Conservation (phyloP, 1,140 invertebrate genomes). For the Trypoxylus dichotomus region DNA sequence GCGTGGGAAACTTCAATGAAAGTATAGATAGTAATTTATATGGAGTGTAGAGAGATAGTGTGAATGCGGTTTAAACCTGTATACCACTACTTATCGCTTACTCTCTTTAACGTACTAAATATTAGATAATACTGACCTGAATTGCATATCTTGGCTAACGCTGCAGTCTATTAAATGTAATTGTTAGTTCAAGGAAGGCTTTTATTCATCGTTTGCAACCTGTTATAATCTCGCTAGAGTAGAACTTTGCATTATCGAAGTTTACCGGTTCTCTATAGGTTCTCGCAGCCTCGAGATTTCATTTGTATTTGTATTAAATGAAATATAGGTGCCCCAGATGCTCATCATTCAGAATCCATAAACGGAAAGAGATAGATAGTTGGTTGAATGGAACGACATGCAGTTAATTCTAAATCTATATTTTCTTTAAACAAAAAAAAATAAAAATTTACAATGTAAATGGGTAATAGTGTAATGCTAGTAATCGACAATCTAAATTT, state of each 20-base stretch:
- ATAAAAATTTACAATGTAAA: no score
- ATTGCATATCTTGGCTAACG: not conserved
- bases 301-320: no score
- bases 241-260: not conserved
- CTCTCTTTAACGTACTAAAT: not conserved
- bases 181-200: not conserved
- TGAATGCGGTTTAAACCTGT: not conserved
- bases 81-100: not conserved
- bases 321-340: no score
- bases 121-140: constrained; percentile 18
- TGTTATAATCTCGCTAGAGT: not conserved
- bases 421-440: no score
- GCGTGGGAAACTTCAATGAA: constrained; percentile 8
- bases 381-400: no score
- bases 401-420: no score
- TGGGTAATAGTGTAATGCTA: no score
- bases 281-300: no score
- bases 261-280: no score
- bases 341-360: no score
- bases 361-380: no score
- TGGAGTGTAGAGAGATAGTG: not conserved
- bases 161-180: not conserved
- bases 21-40: constrained; percentile 18
- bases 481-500: no score
- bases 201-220: constrained; percentile 10